Evolutionary conservation across 1,140 invertebrate species (phyloP).

Genomic region (Hyles euphorbiae): DNA sequence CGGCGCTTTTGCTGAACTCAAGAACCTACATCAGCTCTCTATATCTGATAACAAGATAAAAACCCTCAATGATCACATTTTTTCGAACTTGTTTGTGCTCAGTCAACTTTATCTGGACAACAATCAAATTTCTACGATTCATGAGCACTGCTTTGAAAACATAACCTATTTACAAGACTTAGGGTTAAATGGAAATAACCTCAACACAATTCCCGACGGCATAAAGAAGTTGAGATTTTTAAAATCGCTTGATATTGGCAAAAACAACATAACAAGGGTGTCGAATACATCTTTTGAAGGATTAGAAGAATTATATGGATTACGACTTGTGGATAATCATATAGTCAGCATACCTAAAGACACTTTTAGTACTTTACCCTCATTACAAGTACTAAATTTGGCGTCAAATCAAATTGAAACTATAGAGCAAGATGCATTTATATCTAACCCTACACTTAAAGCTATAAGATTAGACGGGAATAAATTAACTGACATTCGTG

Average conservation of each 20-base stretch:
- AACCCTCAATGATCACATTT: constrained; percentile 81
- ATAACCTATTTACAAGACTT: constrained; percentile 87
- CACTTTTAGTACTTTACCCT: constrained; percentile 80
- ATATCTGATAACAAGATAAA: constrained; percentile 85
- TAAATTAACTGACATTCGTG: constrained; percentile 80
- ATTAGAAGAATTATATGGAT: constrained; percentile 79
- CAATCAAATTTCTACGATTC: constrained; percentile 82
- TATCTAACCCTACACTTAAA: constrained; percentile 79
- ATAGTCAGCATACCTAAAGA: constrained; percentile 81
- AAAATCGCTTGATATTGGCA: constrained; percentile 86
- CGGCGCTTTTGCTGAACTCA: constrained; percentile 84
- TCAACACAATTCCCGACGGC: constrained; percentile 83
- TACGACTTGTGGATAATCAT: constrained; percentile 81
- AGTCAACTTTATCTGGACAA: constrained; percentile 85
- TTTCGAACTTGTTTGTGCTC: constrained; percentile 84
- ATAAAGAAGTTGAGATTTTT: constrained; percentile 81
- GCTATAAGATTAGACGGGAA: constrained; percentile 83
- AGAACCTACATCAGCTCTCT: constrained; percentile 84
- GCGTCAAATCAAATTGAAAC: constrained; percentile 82
- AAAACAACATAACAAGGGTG: constrained; percentile 82
- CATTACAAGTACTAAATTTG: constrained; percentile 81
- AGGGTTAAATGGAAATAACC: constrained; percentile 84
- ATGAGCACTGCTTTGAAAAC: constrained; percentile 86
- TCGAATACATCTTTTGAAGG: constrained; percentile 79
- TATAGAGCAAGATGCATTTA: constrained; percentile 81